These are phyloP conservation scores for Lichenostomus cassidix DNA, from an alignment of 2,113 vertebrate genomes.

Conservation along the genomic window DNA sequence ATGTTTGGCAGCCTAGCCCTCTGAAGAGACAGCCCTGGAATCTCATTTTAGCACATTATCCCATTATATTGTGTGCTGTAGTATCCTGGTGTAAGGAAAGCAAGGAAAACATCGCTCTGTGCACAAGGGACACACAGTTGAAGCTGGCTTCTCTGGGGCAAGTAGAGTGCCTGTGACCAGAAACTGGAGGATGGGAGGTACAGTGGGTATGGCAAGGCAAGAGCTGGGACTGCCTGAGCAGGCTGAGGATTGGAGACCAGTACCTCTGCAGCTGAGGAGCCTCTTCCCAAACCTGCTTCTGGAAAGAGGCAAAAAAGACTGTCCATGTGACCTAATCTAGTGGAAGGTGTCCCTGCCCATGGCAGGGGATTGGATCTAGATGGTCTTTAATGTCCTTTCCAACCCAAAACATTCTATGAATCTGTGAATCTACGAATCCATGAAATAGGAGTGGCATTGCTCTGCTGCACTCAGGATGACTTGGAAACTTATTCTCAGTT, in stretches of 20 bases:
- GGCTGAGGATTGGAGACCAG: neutral
- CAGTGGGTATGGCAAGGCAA: neutral
- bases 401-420: neutral
- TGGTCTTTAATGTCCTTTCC: neutral
- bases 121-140: neutral
- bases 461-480: neutral
- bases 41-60: constrained; percentile 55
- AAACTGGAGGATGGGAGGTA: neutral
- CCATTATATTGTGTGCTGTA: neutral
- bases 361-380: neutral
- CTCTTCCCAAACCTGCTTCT: neutral
- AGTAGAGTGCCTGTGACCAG: neutral
- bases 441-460: neutral
- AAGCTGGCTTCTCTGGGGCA: neutral
- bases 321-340: accelerated
- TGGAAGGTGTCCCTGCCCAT: neutral
- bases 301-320: neutral
- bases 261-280: neutral
- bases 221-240: neutral
- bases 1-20: constrained; percentile 61
- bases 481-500: neutral
- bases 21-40: constrained; percentile 35
- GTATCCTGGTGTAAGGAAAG: constrained; percentile 10
- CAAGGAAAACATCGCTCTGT: neutral
- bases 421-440: neutral